A percentile compares a stretch with the other conserved stretches of the same genome.
Evolutionary conservation across 2,888 invertebrate genomes (phyloP).

Genomic region (Folsomia manolachei): DNA sequence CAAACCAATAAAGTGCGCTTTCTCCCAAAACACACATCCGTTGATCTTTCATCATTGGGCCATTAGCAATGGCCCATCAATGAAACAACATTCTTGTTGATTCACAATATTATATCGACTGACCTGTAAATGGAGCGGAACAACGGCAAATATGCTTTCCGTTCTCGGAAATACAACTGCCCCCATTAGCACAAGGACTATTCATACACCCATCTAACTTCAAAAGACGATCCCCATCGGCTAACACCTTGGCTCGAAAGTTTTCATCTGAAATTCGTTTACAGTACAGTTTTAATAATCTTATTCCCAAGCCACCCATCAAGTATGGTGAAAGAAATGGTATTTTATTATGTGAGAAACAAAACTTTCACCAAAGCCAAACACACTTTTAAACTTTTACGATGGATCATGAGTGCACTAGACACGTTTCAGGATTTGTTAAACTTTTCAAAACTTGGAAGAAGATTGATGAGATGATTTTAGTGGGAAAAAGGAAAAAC

Average conservation of each 20-base stretch:
- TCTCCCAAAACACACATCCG: neutral
- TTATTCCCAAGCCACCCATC: neutral
- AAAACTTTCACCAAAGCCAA: neutral
- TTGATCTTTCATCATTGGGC: no score
- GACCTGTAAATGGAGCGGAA: slow-evolving; percentile 70
- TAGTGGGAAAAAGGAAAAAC: slow-evolving; percentile 2
- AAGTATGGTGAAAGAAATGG: neutral
- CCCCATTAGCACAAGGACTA: slow-evolving; percentile 70
- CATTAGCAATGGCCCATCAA: no score
- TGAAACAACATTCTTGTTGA: no score
- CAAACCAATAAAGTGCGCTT: neutral
- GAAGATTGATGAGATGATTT: neutral
- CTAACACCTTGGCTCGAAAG: slow-evolving; percentile 64
- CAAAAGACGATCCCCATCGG: slow-evolving; percentile 40
- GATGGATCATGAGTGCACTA: neutral
- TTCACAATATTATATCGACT: no score
- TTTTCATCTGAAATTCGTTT: slow-evolving; percentile 59
- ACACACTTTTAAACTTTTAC: neutral
- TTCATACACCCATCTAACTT: slow-evolving; percentile 64
- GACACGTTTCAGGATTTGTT: neutral
- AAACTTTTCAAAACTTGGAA: neutral
- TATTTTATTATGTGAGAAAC: neutral
- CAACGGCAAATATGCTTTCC: slow-evolving; percentile 66
- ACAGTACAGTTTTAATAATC: neutral
- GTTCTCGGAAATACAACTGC: slow-evolving; percentile 63